A percentile compares a stretch with the other conserved stretches of the same genome.
These are phyloP conservation scores for Sinohyriopsis cumingii DNA, from an alignment of 2,888 invertebrate species.

Conservation along the genomic window DNA sequence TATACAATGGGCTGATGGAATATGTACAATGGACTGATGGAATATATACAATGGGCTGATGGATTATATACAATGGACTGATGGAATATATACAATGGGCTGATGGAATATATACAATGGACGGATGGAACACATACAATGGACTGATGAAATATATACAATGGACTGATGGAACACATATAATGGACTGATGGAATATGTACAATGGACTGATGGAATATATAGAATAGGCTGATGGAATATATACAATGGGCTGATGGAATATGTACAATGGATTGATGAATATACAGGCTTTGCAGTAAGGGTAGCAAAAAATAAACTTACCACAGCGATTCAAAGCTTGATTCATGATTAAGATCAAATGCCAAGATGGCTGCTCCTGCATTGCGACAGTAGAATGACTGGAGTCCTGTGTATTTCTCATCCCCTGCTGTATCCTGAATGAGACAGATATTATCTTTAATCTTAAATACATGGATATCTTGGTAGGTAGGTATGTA, in stretches of 20 bases:
- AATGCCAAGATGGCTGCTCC: slow-evolving; percentile 70
- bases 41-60: no score
- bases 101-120: no score
- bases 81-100: no score
- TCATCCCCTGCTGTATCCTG: slow-evolving; percentile 72
- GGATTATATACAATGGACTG: no score
- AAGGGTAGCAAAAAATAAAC: slow-evolving; percentile 2
- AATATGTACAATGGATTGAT: neutral
- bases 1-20: no score
- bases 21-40: no score
- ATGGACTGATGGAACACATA: neutral
- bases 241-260: neutral
- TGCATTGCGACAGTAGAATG: slow-evolving; percentile 70
- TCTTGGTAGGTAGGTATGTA: no score
- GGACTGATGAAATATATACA: no score
- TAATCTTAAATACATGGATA: no score
- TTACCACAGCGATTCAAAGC: slow-evolving; percentile 69
- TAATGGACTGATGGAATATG: neutral
- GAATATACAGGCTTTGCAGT: no score
- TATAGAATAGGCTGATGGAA: neutral
- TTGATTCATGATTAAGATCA: slow-evolving; percentile 61
- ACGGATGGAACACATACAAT: no score
- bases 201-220: no score
- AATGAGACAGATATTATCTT: slow-evolving; percentile 3
- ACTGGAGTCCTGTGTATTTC: slow-evolving; percentile 66